These are phyloP conservation scores for Tiphia femorata DNA, from an alignment of 2,888 invertebrate genomes.

Conservation along the genomic window DNA sequence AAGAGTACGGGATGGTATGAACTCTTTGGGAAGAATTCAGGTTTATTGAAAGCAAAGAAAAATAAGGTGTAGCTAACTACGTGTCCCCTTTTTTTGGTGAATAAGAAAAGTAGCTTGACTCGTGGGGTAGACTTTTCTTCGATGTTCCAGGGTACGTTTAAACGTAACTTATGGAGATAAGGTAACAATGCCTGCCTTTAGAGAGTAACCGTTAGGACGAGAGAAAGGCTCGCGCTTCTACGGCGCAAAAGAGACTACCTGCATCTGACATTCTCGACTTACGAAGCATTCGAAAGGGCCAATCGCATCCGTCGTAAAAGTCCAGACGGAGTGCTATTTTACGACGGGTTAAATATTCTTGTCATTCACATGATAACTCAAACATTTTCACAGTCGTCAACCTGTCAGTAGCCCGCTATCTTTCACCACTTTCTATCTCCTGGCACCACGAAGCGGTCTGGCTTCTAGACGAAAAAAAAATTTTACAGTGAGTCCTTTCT, in stretches of 20 bases:
- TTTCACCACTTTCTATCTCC: slow-evolving; percentile 38
- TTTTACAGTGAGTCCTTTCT: neutral
- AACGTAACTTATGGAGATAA: no score
- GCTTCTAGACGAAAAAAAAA: neutral
- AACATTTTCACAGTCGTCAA: slow-evolving; percentile 50
- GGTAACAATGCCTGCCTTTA: slow-evolving; percentile 17
- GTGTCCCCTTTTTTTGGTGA: no score
- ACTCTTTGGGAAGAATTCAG: no score
- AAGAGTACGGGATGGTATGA: no score
- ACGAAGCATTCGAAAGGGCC: neutral
- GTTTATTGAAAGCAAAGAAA: no score
- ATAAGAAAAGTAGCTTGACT: no score
- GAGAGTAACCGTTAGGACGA: slow-evolving; percentile 19
- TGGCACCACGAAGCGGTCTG: slow-evolving; percentile 6
- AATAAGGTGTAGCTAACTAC: no score
- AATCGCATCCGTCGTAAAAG: slow-evolving; percentile 38
- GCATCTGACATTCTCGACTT: slow-evolving; percentile 19
- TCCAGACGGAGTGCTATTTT: slow-evolving; percentile 42
- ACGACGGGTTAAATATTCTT: slow-evolving; percentile 42
- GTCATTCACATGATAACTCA: slow-evolving; percentile 46
- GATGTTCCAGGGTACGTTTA: no score
- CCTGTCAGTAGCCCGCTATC: slow-evolving; percentile 38
- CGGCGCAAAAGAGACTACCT: slow-evolving; percentile 25
- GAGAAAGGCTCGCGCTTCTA: slow-evolving; percentile 28
- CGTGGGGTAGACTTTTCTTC: no score